Evolutionary conservation across 2,113 vertebrate genomes (phyloP).

Genomic region (Aspidoscelis tigris): DNA sequence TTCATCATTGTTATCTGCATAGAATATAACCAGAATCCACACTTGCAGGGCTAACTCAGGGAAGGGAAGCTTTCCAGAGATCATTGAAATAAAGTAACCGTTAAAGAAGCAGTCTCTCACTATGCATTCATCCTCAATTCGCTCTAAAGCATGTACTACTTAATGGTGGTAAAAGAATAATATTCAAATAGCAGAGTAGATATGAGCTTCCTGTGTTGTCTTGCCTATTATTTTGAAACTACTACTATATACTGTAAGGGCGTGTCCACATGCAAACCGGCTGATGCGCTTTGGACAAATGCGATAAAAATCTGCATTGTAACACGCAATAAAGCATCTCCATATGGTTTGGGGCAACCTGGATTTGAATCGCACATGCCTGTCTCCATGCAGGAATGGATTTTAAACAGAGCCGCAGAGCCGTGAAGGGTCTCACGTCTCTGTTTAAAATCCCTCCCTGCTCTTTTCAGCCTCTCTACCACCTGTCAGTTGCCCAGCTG

Average conservation of each 20-base stretch:
- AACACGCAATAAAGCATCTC: too few species aligned
- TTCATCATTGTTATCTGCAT: background rate
- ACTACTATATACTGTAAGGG: too few species aligned
- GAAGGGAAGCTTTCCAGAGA: background rate
- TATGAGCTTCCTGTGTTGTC: background rate
- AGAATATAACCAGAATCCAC: background rate
- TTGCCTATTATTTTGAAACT: constrained; percentile 7
- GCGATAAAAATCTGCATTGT: too few species aligned
- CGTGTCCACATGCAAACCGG: too few species aligned
- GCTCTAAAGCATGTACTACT: rapidly evolving
- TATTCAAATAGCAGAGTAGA: background rate
- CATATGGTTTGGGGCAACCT: too few species aligned
- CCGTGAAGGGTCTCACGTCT: too few species aligned
- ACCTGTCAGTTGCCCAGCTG: too few species aligned
- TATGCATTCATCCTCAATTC: rapidly evolving
- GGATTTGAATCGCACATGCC: too few species aligned
- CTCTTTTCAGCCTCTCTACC: too few species aligned
- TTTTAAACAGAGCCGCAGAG: too few species aligned
- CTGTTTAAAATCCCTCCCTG: too few species aligned
- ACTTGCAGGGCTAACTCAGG: background rate
- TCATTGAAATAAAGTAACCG: background rate
- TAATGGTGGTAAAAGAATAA: background rate
- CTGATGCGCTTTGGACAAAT: background rate
- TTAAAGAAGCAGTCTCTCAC: background rate
- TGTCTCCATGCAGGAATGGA: too few species aligned